Percentiles rank a stretch among this genome's conserved stretches.
Evolutionary conservation across 2,797 vertebrate genomes (phyloP).

Genomic region (Pterois miles): DNA sequence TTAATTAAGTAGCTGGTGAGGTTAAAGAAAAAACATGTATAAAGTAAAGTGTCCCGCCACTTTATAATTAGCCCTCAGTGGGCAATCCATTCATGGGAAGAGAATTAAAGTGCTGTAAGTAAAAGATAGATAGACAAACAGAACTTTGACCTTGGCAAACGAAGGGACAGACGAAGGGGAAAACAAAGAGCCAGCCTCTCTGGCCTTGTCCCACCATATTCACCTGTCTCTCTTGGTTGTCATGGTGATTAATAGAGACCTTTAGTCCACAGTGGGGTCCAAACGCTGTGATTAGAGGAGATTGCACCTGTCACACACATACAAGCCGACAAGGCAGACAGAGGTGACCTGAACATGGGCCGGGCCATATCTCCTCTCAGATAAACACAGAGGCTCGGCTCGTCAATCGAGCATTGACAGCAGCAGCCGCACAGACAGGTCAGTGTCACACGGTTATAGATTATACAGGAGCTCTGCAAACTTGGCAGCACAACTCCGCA

Average conservation of each 20-base stretch:
- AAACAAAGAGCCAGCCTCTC: conserved; percentile 2
- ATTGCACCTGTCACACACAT: conserved; percentile 41
- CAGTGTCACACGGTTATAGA: conserved; percentile 32
- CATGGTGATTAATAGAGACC: conserved; percentile 66
- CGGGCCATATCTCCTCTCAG: conserved; percentile 31
- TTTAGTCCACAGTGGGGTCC: conserved; percentile 35
- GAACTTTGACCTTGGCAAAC: conserved; percentile 7
- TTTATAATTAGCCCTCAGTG: not conserved
- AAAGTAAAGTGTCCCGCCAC: not conserved
- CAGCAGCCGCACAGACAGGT: conserved; percentile 36
- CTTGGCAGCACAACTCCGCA: not conserved
- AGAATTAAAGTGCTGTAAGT: not conserved
- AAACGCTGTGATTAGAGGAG: conserved; percentile 57
- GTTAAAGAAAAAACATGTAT: conserved; percentile 13
- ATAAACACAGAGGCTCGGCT: conserved; percentile 44
- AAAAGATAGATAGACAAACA: not conserved
- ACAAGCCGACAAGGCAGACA: conserved; percentile 3
- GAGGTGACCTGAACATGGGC: conserved; percentile 51
- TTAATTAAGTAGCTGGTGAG: not conserved
- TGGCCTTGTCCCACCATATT: not conserved
- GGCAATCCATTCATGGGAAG: not conserved
- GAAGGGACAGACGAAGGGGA: conserved; percentile 2
- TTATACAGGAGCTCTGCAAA: conserved; percentile 19
- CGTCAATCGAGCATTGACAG: conserved; percentile 46
- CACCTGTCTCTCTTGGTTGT: conserved; percentile 36